phyloP scores from a whole-genome alignment of 2,113 vertebrate genomes.

The Garra rufa region DNA sequence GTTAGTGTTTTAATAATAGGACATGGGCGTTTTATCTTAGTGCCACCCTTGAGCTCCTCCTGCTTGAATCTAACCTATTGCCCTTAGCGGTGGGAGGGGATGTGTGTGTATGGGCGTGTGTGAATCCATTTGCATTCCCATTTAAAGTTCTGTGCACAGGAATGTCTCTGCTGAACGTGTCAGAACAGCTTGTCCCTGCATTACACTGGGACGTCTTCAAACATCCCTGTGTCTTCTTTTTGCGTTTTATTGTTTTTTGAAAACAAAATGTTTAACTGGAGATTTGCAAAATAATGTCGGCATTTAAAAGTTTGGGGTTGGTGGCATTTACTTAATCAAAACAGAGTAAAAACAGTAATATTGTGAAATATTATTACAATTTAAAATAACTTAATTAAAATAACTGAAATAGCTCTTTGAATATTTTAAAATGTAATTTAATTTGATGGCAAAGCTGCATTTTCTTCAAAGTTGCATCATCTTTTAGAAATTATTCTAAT shows the following conservation, averaged over 20 bases:
- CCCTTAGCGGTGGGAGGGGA: background rate
- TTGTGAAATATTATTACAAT: background rate
- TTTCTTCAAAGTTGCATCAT: background rate
- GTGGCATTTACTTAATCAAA: background rate
- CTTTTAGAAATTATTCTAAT: too few relatives aligned
- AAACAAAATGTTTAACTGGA: background rate
- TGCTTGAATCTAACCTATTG: background rate
- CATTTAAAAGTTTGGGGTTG: background rate
- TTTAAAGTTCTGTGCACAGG: background rate
- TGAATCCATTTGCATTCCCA: background rate
- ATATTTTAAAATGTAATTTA: background rate
- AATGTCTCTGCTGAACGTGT: slow-evolving; percentile 20
- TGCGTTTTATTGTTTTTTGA: background rate
- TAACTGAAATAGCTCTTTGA: background rate
- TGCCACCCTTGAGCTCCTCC: background rate
- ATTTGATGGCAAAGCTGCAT: background rate
- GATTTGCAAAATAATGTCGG: background rate
- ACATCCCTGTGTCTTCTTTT: background rate
- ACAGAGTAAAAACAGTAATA: background rate
- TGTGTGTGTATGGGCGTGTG: background rate
- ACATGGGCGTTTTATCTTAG: background rate
- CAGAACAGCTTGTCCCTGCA: background rate
- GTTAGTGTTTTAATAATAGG: background rate
- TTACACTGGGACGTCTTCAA: background rate
- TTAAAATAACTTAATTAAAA: background rate